Base-by-base conservation (phyloP, 1,140 invertebrate species). In the Hyposmocoma kahamanoa region DNA sequence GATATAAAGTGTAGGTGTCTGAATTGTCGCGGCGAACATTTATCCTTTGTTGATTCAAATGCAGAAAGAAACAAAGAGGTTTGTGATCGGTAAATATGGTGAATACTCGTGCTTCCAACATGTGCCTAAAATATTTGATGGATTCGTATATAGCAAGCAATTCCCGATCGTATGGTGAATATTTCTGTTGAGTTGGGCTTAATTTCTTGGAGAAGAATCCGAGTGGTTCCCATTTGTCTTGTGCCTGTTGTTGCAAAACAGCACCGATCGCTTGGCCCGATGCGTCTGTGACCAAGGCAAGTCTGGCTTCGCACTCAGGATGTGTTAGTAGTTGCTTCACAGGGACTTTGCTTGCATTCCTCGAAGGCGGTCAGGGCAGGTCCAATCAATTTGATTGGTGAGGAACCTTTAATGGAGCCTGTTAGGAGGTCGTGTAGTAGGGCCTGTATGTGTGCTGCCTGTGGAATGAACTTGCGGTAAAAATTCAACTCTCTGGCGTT, bases 1-100 rank as follows among this genome's bases (percentile, higher is more conserved):
- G 61, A 52, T 15, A 87, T 78, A 18, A 47, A 82, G 43, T 83
- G 60, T 0, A 86, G 42, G 13, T 86, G 67, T 19, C 47, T 50
- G 26, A 58, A 62, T 50, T 61, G 67, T 26, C 63, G 24, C 19
- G 58, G 59, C 3, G 57, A 21, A 20, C 22, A 30, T 2, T 53
- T 36, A 3, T n/a, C 32, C 15, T 41, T 59, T 30, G 80, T 80
- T 22, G 67, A 53, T 22, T 42, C 17, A 47, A 70, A 73, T 0
- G 59, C 62, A 48, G n/a, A n/a, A n/a, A n/a, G n/a, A 52, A 66
- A 4, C 46, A 70, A 0, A 84, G 50, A 0, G 76, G 79, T 42
- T 73, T 77, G 30, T 86, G 84, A 44, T 86, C 77, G 0, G 73
- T 47, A 22, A 34, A 47, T 5, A 47, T 21, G 11, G 19, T 36